Conservation (phyloP, 2,113 vertebrate species). For the Spermophilus dauricus region DNA sequence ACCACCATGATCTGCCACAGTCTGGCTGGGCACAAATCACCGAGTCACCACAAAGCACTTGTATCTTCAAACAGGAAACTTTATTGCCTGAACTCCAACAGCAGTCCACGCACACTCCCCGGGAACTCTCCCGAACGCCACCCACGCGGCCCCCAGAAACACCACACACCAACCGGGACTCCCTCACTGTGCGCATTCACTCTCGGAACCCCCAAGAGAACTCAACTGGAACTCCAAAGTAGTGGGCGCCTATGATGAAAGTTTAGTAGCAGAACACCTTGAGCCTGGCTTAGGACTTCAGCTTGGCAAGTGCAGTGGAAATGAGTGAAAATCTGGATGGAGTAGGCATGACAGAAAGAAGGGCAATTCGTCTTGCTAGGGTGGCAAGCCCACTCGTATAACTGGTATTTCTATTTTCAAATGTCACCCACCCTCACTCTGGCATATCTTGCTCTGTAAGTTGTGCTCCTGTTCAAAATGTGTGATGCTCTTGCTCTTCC, state of each 20-base stretch:
- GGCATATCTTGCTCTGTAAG: conserved; percentile 46
- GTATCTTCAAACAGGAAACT: too few relatives aligned
- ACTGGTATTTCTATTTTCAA: conserved; percentile 70
- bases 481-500: conserved; percentile 15
- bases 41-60: too few relatives aligned
- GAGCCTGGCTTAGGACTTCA: conserved; percentile 24
- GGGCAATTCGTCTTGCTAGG: background rate
- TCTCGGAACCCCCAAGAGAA: too few relatives aligned
- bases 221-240: too few relatives aligned
- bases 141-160: too few relatives aligned
- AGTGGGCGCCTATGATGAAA: background rate
- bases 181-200: too few relatives aligned
- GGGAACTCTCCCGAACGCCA: too few relatives aligned
- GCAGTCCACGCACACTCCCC: too few relatives aligned
- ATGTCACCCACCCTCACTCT: conserved; percentile 67
- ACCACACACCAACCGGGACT: too few relatives aligned
- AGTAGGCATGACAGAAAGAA: conserved; percentile 53
- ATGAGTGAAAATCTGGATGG: conserved; percentile 40
- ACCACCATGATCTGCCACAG: background rate
- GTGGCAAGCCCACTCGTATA: background rate
- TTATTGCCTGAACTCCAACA: too few relatives aligned
- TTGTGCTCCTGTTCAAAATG: conserved; percentile 66
- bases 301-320: background rate
- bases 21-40: too few relatives aligned
- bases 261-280: background rate